Conservation (phyloP, 2,797 vertebrate genomes). For the Lindbergichthys nudifrons region DNA sequence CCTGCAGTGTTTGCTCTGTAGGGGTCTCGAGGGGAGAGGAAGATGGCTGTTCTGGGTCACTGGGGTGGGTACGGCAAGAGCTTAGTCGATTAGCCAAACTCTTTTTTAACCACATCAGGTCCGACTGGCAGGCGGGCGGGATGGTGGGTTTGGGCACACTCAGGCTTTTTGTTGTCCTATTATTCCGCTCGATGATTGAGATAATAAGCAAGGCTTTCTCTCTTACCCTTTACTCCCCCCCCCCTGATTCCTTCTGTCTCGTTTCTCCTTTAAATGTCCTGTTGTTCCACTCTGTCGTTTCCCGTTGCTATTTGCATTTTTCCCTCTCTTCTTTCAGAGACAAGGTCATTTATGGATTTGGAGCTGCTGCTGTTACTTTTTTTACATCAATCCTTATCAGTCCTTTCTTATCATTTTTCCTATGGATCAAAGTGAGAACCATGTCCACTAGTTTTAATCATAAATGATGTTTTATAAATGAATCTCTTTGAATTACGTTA, state of each 20-base stretch:
- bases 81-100: constrained; percentile 84
- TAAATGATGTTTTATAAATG: neutral
- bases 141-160: constrained; percentile 71
- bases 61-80: constrained; percentile 75
- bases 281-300: constrained; percentile 74
- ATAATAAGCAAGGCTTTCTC: constrained; percentile 85
- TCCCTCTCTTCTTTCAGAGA: constrained; percentile 50
- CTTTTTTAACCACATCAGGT: constrained; percentile 75
- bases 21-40: constrained; percentile 75
- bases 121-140: constrained; percentile 54
- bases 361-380: constrained; percentile 24
- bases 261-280: constrained; percentile 81
- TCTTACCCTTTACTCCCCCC: constrained; percentile 66
- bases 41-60: constrained; percentile 85
- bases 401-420: constrained; percentile 1
- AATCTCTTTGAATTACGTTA: neutral
- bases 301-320: constrained; percentile 67
- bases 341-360: constrained; percentile 68
- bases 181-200: constrained; percentile 88
- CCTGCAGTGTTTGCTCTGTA: constrained; percentile 81
- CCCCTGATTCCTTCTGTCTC: constrained; percentile 64
- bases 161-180: constrained; percentile 84
- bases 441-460: neutral
- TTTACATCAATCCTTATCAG: constrained; percentile 3
- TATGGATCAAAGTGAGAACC: neutral